Conservation (phyloP, 2,797 vertebrate genomes). For the Sebastiscus albofasciatus region DNA sequence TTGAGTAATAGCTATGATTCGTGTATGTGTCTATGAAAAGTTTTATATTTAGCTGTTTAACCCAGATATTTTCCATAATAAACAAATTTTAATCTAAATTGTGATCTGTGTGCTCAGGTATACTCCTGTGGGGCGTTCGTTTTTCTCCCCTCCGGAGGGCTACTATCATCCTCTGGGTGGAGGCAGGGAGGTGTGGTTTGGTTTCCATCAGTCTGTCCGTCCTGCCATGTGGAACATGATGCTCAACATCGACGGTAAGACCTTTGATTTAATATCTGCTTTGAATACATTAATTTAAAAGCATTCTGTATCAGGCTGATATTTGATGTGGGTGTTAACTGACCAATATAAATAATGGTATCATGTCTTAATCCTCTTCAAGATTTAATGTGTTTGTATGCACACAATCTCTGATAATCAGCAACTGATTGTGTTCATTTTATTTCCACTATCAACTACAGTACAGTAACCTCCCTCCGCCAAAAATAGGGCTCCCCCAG, state of each 20-base stretch:
- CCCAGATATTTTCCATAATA: neutral
- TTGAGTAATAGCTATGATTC: neutral
- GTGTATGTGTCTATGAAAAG: neutral
- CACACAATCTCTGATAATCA: neutral
- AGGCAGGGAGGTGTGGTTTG: conserved; percentile 96
- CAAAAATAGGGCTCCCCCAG: too few species aligned
- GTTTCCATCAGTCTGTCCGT: conserved; percentile 96
- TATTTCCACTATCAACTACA: neutral
- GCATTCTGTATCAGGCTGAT: neutral
- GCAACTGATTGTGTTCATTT: neutral
- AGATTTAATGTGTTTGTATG: neutral
- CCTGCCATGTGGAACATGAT: conserved; percentile 99
- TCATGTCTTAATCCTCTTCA: neutral
- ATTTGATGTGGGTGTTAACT: neutral
- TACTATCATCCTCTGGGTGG: conserved; percentile 97
- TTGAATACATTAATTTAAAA: neutral
- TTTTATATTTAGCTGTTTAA: neutral
- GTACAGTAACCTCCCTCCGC: too few species aligned
- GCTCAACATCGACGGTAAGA: conserved; percentile 97
- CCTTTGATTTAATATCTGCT: neutral
- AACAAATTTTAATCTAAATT: neutral
- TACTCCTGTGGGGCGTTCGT: conserved; percentile 97
- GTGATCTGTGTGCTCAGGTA: conserved; percentile 83
- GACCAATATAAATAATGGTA: neutral
- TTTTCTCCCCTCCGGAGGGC: conserved; percentile 98